phyloP scores from a whole-genome alignment of 2,888 invertebrate genomes.

The Philonicus albiceps region DNA sequence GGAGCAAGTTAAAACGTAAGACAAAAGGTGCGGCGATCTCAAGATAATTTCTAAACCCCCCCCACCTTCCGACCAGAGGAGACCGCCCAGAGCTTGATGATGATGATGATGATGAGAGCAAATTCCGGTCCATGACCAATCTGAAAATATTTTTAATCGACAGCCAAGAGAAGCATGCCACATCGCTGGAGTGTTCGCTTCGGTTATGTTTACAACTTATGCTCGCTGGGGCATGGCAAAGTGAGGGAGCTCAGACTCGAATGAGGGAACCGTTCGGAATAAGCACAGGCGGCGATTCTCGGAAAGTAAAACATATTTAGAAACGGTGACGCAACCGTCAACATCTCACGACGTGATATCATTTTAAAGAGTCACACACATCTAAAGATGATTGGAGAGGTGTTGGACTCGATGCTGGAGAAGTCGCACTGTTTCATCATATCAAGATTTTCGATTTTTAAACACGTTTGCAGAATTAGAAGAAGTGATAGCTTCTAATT shows the following conservation, averaged over 20 bases:
- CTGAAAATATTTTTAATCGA: not conserved
- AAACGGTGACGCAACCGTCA: constrained; percentile 11
- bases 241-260: not conserved
- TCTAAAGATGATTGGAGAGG: not conserved
- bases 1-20: not conserved
- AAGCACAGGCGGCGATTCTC: not conserved
- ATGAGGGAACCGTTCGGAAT: not conserved
- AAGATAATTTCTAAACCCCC: not conserved
- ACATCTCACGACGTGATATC: constrained; percentile 18
- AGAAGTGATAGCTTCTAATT: not conserved
- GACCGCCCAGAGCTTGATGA: not conserved
- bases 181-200: not conserved
- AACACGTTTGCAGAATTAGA: not conserved
- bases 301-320: constrained; percentile 22
- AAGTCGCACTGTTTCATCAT: not conserved
- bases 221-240: not conserved
- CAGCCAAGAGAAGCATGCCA: not conserved
- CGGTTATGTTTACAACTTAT: constrained; percentile 15
- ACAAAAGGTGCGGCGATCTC: not conserved
- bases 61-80: not conserved
- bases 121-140: not conserved
- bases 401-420: not conserved
- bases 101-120: not conserved
- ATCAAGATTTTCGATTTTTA: not conserved
- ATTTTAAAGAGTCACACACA: not conserved